Base-by-base conservation (phyloP, 2,888 invertebrate genomes). In the Perizoma flavofasciatum region DNA sequence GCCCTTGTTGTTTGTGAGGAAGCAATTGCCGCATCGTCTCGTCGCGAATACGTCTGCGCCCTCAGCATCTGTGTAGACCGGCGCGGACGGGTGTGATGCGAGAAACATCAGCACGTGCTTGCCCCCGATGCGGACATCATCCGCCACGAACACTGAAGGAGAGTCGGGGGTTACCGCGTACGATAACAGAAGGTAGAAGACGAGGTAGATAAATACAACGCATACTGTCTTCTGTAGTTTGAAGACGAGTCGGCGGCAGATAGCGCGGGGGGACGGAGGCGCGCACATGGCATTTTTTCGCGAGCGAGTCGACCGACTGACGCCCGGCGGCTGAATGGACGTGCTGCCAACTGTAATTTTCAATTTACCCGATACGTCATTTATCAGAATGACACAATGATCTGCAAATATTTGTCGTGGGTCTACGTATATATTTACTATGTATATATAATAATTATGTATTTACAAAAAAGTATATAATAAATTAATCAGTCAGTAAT, bases 1-100 rank as follows among this genome's bases (percentile, higher is more conserved):
- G 0, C 84, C 86, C 51, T 66, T 77, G 65, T 87, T 86, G 60
- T 86, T 86, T 0, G 87, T 86, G 37, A 87, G 64, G 65, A 82
- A 84, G 59, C 87, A 88, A 4, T 49, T 61, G 0, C 80, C 83
- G 65, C 87, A 86, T 7, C 68, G 66, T 4, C 78, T 59, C 4
- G 67, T 59, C 1, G 64, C 58, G 62, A 86, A 82, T 46, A 83
- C 81, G 1, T 74, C 73, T 0, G 81, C 82, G 0, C 83, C 85
- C 0, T 85, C 84, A 0, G 63, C 59, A 50, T 86, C 86, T 0
- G 75, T 59, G 59, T 81, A 76, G 9, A 75, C 66, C 46, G 80
- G 75, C 47, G 65, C 47, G 0, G 60, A 53, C 2, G 79, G 75
- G 22, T 22, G 1, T n/a, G 79, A 67, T 5, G 75, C 68, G 2